Evolutionary conservation across 2,113 vertebrate species (phyloP).

Genomic region (Condylura cristata): DNA sequence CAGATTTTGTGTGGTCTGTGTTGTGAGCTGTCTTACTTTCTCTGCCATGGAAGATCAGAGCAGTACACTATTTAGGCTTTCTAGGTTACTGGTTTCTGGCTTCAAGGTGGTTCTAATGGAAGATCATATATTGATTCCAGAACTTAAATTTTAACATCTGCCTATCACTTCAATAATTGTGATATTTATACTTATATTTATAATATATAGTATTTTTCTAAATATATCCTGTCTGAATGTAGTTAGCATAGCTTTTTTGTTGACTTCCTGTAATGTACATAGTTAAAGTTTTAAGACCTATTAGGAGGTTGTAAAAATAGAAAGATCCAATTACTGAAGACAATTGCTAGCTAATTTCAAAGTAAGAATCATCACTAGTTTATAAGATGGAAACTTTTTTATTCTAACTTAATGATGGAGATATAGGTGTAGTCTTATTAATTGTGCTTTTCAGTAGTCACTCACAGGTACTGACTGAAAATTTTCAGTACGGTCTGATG

Average conservation of each 20-base stretch:
- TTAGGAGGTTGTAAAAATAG: not conserved
- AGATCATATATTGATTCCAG: rapidly evolving
- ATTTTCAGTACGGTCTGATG: not conserved
- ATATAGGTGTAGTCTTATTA: not conserved
- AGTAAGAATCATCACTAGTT: not conserved
- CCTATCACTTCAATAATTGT: slow-evolving; percentile 8
- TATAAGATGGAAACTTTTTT: not conserved
- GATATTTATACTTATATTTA: not conserved
- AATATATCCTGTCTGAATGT: not conserved
- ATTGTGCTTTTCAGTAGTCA: not conserved
- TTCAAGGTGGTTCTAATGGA: not conserved
- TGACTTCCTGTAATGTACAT: not conserved
- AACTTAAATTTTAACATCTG: slow-evolving; percentile 13
- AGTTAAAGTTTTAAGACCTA: not conserved
- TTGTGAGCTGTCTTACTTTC: not conserved
- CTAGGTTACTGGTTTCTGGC: not conserved
- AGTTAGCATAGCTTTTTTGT: not conserved
- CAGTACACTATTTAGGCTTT: not conserved
- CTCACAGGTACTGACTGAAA: not conserved
- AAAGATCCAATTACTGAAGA: not conserved
- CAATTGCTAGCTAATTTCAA: not conserved
- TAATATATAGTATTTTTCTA: not conserved
- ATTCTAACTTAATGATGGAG: not conserved
- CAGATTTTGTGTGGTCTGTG: not conserved
- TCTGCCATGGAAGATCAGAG: not conserved